Conservation (phyloP, 2,888 invertebrate species). For the Alentia gelatinosa region DNA sequence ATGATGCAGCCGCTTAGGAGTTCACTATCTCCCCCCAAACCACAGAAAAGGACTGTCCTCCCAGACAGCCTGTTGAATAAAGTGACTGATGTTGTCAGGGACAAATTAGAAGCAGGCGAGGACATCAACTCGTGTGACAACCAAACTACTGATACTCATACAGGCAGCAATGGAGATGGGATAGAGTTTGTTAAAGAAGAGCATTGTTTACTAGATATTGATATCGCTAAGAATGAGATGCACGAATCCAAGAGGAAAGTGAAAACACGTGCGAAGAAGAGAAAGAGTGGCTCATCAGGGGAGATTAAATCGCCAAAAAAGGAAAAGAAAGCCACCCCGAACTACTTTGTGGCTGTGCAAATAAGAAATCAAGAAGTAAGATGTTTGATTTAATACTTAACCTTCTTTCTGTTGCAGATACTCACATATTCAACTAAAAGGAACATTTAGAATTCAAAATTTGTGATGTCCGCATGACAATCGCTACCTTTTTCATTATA, state of each 20-base stretch:
- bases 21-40: background rate
- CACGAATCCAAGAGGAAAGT: background rate
- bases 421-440: too few relatives aligned
- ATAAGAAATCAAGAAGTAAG: conserved; percentile 48
- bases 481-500: too few relatives aligned
- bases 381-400: background rate
- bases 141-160: background rate
- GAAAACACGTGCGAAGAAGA: conserved; percentile 8
- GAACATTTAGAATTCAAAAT: too few relatives aligned
- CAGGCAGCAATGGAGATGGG: background rate
- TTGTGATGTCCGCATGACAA: too few relatives aligned
- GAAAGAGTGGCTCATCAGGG: background rate
- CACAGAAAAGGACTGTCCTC: background rate
- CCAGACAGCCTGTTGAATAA: background rate
- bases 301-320: background rate
- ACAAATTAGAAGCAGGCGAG: background rate
- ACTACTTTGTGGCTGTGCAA: conserved; percentile 49
- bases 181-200: background rate
- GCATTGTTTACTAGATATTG: background rate
- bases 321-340: conserved; percentile 5
- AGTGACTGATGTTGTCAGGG: background rate
- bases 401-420: too few relatives aligned
- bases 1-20: conserved; percentile 27
- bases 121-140: background rate
- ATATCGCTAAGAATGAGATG: background rate